These are phyloP conservation scores for Phenacoccus solenopsis DNA, from an alignment of 1,140 invertebrate genomes.

Conservation along the genomic window DNA sequence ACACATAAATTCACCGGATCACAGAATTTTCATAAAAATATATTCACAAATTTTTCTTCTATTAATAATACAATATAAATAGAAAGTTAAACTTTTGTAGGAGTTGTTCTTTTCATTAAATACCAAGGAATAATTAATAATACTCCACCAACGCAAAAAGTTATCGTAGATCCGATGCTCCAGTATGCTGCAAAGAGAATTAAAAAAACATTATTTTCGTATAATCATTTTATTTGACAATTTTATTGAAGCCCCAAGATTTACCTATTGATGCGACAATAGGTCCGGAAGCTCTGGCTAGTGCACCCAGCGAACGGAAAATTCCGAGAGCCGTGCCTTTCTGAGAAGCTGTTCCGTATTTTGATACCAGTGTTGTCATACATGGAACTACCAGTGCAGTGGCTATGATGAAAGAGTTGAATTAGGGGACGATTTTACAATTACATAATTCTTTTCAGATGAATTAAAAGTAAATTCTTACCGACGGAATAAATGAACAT, in stretches of 20 bases:
- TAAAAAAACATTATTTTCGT: not conserved
- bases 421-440: slow-evolving; percentile 9
- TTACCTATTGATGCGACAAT: slow-evolving; percentile 65
- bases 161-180: slow-evolving; percentile 57
- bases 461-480: slow-evolving; percentile 39
- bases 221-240: slow-evolving; percentile 7
- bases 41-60: too few species aligned
- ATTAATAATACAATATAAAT: too few species aligned
- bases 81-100: too few species aligned
- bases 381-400: slow-evolving; percentile 91
- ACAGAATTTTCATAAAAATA: too few species aligned
- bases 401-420: slow-evolving; percentile 41
- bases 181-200: slow-evolving; percentile 55
- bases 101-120: slow-evolving; percentile 22
- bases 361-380: slow-evolving; percentile 77
- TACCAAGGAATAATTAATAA: slow-evolving; percentile 47
- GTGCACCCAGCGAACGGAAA: slow-evolving; percentile 82
- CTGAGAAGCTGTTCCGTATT: slow-evolving; percentile 64
- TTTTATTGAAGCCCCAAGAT: slow-evolving; percentile 22
- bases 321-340: slow-evolving; percentile 88
- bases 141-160: slow-evolving; percentile 57
- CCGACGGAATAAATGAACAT: slow-evolving; percentile 80
- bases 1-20: too few species aligned
- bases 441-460: slow-evolving; percentile 17
- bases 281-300: slow-evolving; percentile 85